phyloP scores from a whole-genome alignment of 2,113 vertebrate species.

The Dromiciops gliroides region DNA sequence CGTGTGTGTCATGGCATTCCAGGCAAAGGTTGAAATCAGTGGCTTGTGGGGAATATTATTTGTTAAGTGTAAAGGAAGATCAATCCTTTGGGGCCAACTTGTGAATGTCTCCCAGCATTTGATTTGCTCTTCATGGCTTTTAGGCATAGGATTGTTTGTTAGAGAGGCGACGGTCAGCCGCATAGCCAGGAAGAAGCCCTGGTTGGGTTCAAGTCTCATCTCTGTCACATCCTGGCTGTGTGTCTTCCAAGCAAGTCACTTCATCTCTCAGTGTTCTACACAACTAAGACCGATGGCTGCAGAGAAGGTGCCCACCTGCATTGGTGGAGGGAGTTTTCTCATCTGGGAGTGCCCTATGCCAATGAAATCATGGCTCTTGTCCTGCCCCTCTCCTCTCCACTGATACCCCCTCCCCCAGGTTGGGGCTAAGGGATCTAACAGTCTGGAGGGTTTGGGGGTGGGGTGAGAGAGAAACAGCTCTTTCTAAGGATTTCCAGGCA shows the following conservation, averaged over 20 bases:
- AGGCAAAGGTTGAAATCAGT: background rate
- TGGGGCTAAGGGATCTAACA: background rate
- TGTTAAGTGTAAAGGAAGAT: background rate
- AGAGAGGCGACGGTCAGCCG: background rate
- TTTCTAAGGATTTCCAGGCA: background rate
- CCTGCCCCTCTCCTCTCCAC: background rate
- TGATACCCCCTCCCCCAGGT: background rate
- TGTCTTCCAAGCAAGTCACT: background rate
- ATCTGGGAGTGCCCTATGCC: background rate
- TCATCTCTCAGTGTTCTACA: background rate
- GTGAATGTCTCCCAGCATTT: background rate
- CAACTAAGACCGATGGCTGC: background rate
- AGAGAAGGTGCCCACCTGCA: background rate
- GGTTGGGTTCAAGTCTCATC: background rate
- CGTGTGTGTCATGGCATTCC: too few relatives aligned
- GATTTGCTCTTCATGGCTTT: background rate
- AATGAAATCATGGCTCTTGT: background rate
- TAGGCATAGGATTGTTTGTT: background rate
- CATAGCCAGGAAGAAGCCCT: background rate
- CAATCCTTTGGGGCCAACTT: background rate
- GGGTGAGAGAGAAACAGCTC: background rate
- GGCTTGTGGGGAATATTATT: background rate
- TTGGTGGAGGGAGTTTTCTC: background rate
- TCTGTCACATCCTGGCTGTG: background rate
- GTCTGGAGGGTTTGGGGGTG: background rate